Conservation (phyloP, 1,140 invertebrate genomes). For the Drosophila repletoides region DNA sequence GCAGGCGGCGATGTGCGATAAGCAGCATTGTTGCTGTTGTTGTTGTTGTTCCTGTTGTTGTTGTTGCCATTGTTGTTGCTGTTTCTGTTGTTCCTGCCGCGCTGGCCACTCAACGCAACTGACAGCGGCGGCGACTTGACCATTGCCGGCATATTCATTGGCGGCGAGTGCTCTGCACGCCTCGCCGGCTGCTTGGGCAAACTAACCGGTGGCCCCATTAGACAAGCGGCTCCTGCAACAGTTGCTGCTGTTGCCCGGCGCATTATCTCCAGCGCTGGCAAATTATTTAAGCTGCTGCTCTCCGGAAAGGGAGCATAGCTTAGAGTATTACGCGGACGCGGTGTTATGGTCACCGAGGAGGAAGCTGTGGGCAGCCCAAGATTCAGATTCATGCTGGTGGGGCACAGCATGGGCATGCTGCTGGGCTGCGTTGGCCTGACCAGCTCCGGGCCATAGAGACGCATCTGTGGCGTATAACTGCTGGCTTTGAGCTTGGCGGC, state of each 20-base stretch:
- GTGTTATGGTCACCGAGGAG: conserved; percentile 54
- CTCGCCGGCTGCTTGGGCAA: conserved; percentile 33
- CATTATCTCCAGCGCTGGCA: conserved; percentile 68
- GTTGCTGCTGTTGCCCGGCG: conserved; percentile 31
- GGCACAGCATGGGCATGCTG: conserved; percentile 42
- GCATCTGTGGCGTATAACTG: conserved; percentile 35
- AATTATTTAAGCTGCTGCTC: background rate
- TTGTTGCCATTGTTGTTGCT: conserved; percentile 1
- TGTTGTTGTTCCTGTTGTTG: conserved; percentile 6
- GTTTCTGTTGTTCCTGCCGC: conserved; percentile 7
- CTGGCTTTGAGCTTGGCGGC: conserved; percentile 6
- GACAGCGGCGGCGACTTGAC: conserved; percentile 69
- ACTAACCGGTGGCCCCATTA: conserved; percentile 58
- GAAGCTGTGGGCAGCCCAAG: background rate
- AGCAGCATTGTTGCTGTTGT: conserved; percentile 35
- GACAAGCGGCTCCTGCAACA: background rate
- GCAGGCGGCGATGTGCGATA: conserved; percentile 77
- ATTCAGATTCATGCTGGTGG: conserved; percentile 28
- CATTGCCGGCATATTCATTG: conserved; percentile 48
- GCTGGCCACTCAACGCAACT: conserved; percentile 41
- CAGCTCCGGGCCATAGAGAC: conserved; percentile 54
- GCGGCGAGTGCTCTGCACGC: conserved; percentile 33
- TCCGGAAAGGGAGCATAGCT: background rate
- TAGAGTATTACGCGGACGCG: conserved; percentile 25
- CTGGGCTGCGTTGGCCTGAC: conserved; percentile 1